Evolutionary conservation across 2,113 vertebrate genomes (phyloP), one percentile per base, ranked within the genome.

Genomic region (Alexandromys fortis): DNA sequence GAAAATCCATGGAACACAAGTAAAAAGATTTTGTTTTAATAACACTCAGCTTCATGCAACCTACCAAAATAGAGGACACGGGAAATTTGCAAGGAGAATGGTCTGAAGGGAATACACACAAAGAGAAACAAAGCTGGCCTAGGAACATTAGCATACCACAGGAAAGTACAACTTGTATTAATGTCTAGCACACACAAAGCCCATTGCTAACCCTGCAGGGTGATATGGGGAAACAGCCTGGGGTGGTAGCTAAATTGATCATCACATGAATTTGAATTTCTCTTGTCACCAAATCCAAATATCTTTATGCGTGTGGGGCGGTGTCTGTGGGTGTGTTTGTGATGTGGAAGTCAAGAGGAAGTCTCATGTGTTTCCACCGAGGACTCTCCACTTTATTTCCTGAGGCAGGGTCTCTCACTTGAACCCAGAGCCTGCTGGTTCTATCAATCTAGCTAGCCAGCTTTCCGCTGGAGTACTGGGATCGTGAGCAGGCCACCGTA

Each of bases 41-140:
- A 75, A 73, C 90, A 75, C 21, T 5, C 17, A 42, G 17, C 17
- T 91, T 5, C 65, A 28, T 78, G 3, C 21, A 76, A 63, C 70
- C 11, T 77, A 13, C 22, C 61, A 47, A 72, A 95, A 58, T 87
- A 65, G 33, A 89, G 67, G 33, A 61, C 35, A 68, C 45, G 52
- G 24, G 68, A 93, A 78, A 79, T 49, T 42, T 67, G 4, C 30
- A 91, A 93, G 65, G 35, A 70, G 30, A 87, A 90, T 63, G 22
- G 21, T 24, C 47, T 75, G 16, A 87, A 92, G 47, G 72, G 88
- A 96, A 94, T 22, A 28, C 16, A 67, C 17, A 11, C 17, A 28
- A 89, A 93, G 55, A 79, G 85, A 93, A 94, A 63, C 90, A 86
- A 86, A 81, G 30, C 13, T 91, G 63, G 22, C 52, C 24, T 38